Evolutionary conservation across 1,140 invertebrate genomes (phyloP).

Genomic region (Hypsibius dujardini): DNA sequence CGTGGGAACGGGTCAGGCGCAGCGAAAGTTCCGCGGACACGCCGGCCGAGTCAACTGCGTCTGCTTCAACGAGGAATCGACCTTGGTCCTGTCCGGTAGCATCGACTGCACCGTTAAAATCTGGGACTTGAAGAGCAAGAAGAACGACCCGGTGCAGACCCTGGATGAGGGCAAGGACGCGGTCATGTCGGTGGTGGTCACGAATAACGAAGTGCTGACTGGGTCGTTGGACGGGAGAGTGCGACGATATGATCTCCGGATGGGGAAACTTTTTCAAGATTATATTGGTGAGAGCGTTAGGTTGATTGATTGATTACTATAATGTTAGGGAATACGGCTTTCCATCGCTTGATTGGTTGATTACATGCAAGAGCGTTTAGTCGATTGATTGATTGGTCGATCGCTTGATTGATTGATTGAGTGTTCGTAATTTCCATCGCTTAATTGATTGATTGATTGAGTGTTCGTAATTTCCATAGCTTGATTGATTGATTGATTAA

Average conservation of each 20-base stretch:
- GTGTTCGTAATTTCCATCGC: too few species aligned
- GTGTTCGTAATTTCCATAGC: too few species aligned
- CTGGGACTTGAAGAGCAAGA: constrained; percentile 63
- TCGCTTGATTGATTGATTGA: too few species aligned
- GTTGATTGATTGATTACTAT: neutral
- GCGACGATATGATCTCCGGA: constrained; percentile 70
- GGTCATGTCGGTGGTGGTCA: constrained; percentile 64
- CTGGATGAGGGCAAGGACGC: constrained; percentile 81
- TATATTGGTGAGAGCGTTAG: constrained; percentile 47
- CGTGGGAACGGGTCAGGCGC: constrained; percentile 58
- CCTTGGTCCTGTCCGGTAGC: constrained; percentile 69
- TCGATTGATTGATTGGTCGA: neutral
- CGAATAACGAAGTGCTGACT: constrained; percentile 72
- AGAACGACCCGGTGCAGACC: constrained; percentile 55
- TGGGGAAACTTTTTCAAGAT: constrained; percentile 62
- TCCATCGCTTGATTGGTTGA: neutral
- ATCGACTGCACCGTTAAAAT: constrained; percentile 72
- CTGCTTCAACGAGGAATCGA: constrained; percentile 80
- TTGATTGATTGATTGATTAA: too few species aligned
- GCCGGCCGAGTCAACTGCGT: constrained; percentile 68
- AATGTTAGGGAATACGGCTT: too few species aligned
- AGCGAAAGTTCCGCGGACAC: constrained; percentile 66
- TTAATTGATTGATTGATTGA: too few species aligned
- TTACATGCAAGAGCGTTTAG: neutral
- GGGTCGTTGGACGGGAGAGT: constrained; percentile 72